Percentiles rank a stretch among this genome's conserved stretches.
phyloP scores from a whole-genome alignment of 2,797 vertebrate species.

The Aldrovandia affinis region DNA sequence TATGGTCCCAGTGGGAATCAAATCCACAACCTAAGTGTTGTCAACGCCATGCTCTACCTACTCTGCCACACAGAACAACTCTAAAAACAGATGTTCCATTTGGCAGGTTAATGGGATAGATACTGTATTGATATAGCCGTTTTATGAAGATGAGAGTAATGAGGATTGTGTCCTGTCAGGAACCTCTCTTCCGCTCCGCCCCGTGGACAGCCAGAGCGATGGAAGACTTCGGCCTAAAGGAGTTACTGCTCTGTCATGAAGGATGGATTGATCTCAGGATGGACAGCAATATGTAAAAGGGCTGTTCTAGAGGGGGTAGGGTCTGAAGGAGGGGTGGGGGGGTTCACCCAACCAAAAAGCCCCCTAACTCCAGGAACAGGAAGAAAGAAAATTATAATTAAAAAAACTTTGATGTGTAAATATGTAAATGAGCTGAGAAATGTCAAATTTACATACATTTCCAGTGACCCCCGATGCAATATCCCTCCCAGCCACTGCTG shows the following conservation, averaged over 20 bases:
- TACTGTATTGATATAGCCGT: not conserved
- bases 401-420: constrained; percentile 81
- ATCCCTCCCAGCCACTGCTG: constrained; percentile 83
- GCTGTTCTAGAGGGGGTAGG: constrained; percentile 13
- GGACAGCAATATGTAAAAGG: constrained; percentile 39
- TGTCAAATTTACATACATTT: constrained; percentile 98
- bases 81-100: constrained; percentile 7
- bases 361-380: constrained; percentile 12
- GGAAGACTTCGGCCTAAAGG: constrained; percentile 7
- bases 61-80: too few relatives aligned
- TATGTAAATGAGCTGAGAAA: constrained; percentile 92
- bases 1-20: too few relatives aligned
- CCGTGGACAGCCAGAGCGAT: not conserved
- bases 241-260: constrained; percentile 21
- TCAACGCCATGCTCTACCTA: too few relatives aligned
- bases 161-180: not conserved
- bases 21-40: too few relatives aligned
- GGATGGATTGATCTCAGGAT: constrained; percentile 26
- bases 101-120: not conserved
- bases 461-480: constrained; percentile 82
- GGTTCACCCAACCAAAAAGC: constrained; percentile 44
- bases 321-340: constrained; percentile 30
- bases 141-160: not conserved
- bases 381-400: constrained; percentile 34
- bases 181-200: not conserved